phyloP scores from a whole-genome alignment of 1,140 invertebrate species.

The Habropoda laboriosa region DNA sequence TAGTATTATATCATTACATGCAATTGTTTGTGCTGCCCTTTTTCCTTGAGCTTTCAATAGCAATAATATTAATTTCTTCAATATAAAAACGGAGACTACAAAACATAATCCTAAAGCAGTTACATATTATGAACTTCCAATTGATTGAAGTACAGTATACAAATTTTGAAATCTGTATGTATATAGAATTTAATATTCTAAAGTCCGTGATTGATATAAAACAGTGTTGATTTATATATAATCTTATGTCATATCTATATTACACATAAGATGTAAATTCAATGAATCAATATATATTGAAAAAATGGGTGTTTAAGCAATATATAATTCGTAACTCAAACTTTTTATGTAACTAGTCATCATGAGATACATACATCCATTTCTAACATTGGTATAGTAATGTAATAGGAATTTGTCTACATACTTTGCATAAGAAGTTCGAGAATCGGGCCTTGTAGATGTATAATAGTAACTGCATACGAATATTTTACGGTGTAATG shows the following conservation, averaged over 20 bases:
- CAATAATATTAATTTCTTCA: constrained; percentile 3
- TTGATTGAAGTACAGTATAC: constrained; percentile 11
- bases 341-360: constrained; percentile 26
- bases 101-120: background rate
- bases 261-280: background rate
- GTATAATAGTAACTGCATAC: background rate
- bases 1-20: background rate
- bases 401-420: background rate
- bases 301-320: constrained; percentile 1
- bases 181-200: constrained; percentile 16
- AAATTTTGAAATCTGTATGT: background rate
- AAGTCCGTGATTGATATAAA: background rate
- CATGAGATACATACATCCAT: background rate
- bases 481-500: background rate
- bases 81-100: constrained; percentile 2
- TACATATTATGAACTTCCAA: background rate
- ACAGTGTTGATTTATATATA: background rate
- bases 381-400: background rate
- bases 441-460: background rate
- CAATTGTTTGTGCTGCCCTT: constrained; percentile 5
- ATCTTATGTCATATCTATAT: background rate
- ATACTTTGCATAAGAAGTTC: background rate
- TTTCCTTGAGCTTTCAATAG: constrained; percentile 7
- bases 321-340: background rate
- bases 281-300: background rate